Evolutionary conservation across 2,888 invertebrate genomes (phyloP).

Genomic region (Tethea ocularis): DNA sequence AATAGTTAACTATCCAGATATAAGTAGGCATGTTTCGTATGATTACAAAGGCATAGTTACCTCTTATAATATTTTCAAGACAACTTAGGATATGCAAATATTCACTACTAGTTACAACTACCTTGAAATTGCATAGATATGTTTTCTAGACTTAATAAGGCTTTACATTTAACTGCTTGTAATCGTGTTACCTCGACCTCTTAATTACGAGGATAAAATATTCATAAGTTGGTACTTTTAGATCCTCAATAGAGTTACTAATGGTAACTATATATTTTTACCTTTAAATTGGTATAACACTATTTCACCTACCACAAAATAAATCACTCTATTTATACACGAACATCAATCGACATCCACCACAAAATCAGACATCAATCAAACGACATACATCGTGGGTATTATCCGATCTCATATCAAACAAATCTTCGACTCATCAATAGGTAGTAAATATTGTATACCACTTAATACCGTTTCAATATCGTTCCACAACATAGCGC

Average conservation of each 20-base stretch:
- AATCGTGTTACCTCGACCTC: background rate
- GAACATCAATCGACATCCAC: background rate
- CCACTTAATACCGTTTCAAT: conserved; percentile 7
- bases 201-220: background rate
- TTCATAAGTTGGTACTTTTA: background rate
- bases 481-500: conserved; percentile 18
- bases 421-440: background rate
- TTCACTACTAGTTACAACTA: no score
- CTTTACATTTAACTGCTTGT: background rate
- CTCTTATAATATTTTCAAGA: no score
- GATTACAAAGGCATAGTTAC: no score
- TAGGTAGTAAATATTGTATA: background rate
- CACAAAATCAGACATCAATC: background rate
- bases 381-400: no score
- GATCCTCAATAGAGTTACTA: background rate
- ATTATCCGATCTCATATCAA: background rate
- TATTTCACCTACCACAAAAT: background rate
- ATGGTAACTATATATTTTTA: background rate
- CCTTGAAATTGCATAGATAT: background rate
- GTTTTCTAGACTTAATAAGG: background rate
- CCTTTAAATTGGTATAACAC: background rate
- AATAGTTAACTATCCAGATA: no score
- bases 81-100: no score
- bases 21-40: no score
- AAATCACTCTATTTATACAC: background rate